These are phyloP conservation scores for Nezara viridula DNA, from an alignment of 2,888 invertebrate species.

Conservation along the genomic window DNA sequence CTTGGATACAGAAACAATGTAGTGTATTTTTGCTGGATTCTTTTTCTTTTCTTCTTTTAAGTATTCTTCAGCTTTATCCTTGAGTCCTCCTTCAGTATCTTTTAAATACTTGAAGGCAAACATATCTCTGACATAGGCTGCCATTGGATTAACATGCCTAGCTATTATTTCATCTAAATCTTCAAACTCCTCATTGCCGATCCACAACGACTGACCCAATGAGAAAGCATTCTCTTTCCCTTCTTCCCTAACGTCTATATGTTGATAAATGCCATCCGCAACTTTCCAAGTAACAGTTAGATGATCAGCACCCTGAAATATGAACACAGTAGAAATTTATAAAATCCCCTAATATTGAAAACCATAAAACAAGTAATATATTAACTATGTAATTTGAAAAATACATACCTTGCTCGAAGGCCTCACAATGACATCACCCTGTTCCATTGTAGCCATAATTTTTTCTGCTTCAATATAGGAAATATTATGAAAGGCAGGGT, in stretches of 20 bases:
- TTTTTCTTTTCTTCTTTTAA: slow-evolving; percentile 91
- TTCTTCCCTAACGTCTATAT: slow-evolving; percentile 95
- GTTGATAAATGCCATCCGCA: slow-evolving; percentile 92
- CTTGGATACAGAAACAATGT: slow-evolving; percentile 86
- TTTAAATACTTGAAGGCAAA: slow-evolving; percentile 92
- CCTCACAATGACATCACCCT: slow-evolving; percentile 95
- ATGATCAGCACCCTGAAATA: slow-evolving; percentile 84
- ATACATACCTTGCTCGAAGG: slow-evolving; percentile 89
- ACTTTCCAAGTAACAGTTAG: slow-evolving; percentile 99
- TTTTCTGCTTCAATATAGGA: slow-evolving; percentile 93
- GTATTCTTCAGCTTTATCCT: slow-evolving; percentile 89
- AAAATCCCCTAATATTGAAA: not conserved
- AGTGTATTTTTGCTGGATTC: slow-evolving; percentile 90
- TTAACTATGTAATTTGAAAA: not conserved
- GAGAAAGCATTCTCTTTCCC: slow-evolving; percentile 97
- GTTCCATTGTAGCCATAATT: slow-evolving; percentile 91
- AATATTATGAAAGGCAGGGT: slow-evolving; percentile 97
- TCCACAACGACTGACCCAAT: slow-evolving; percentile 88
- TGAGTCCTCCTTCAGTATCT: slow-evolving; percentile 81
- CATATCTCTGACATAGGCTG: slow-evolving; percentile 90
- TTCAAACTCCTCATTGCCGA: slow-evolving; percentile 94
- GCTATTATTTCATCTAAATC: slow-evolving; percentile 99
- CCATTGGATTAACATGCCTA: slow-evolving; percentile 96
- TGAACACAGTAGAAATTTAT: not conserved
- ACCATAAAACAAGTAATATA: not conserved